phyloP scores from a whole-genome alignment of 2,888 invertebrate genomes.

The Augiades crinisus region DNA sequence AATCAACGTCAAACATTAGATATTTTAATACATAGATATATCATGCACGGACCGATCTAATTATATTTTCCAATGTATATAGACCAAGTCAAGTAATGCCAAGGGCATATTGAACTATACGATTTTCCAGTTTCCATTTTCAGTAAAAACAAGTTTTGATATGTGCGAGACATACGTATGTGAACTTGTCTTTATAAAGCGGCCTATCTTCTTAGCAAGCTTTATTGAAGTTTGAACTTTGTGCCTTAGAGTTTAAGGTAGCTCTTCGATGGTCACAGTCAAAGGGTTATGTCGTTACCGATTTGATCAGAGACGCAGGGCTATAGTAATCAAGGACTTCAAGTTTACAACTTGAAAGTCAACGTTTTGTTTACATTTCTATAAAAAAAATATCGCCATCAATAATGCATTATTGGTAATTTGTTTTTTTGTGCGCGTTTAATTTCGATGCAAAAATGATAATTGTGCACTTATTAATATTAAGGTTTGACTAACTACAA shows the following conservation, averaged over 20 bases:
- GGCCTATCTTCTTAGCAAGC: background rate
- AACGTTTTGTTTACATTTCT: conserved; percentile 68
- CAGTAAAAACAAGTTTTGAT: conserved; percentile 69
- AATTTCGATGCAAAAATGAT: conserved; percentile 27
- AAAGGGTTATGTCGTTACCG: background rate
- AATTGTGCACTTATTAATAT: background rate
- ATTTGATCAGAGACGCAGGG: conserved; percentile 38
- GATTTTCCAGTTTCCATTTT: conserved; percentile 79
- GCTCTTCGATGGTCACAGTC: background rate
- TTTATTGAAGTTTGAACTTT: conserved; percentile 14
- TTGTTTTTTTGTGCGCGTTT: conserved; percentile 32
- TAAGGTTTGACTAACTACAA: too few species aligned
- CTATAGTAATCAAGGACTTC: conserved; percentile 70
- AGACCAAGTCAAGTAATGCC: conserved; percentile 57
- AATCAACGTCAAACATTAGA: background rate
- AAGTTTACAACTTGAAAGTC: conserved; percentile 71
- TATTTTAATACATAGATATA: background rate
- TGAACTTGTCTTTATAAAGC: background rate
- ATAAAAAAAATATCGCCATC: conserved; percentile 37
- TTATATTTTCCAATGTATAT: conserved; percentile 29
- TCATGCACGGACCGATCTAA: conserved; percentile 7
- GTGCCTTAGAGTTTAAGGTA: background rate
- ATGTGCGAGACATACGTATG: conserved; percentile 34
- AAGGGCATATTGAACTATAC: conserved; percentile 59
- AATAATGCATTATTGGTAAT: conserved; percentile 37